Evolutionary conservation across 2,888 invertebrate genomes (phyloP), one percentile per base, ranked within the genome.

Genomic region (Julus scanicus): DNA sequence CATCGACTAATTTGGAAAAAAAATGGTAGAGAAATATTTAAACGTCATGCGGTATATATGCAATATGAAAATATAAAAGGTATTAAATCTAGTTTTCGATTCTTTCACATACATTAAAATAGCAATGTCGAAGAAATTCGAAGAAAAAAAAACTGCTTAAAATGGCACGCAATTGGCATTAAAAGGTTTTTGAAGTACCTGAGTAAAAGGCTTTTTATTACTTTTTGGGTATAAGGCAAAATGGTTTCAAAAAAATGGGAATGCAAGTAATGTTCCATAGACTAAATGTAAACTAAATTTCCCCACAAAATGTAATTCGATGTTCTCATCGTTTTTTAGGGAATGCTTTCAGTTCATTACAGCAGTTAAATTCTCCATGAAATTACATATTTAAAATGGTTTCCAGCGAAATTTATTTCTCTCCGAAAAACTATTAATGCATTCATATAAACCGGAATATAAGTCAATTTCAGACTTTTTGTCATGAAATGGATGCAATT

Each of bases 211-310:
- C 37, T 37, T 80, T 80, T 80, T 80, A 80, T 80, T 37, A 37
- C 80, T 20, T 20, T 80, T 29, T 29, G 80, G 29, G 20, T 37
- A 80, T 13, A 80, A 20, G 37, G 37, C 8, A 37, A 20, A 80
- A 80, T 71, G 80, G 80, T 37, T 80, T 80, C 63, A n/a, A n/a
- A 20, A 63, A 63, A 17, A 63, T 63, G 63, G 63, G 63, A 63
- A 17, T 2, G 80, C 80, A 5, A 13, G 20, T 37, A 37, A 9
- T 37, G 37, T 29, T 20, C 13, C 37, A 80, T 20, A 80, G 13
- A 37, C 29, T 8, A 29, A 11, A 37, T 29, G 37, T 44, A 44
- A 44, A 44, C 6, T 44, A 44, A 44, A 80, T 71, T 80, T 37
- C 37, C 29, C 13, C 29, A 37, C 11, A 80, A 80, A 37, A 80